These are phyloP conservation scores for Macrobrachium rosenbergii DNA, from an alignment of 1,140 invertebrate species.

Conservation along the genomic window DNA sequence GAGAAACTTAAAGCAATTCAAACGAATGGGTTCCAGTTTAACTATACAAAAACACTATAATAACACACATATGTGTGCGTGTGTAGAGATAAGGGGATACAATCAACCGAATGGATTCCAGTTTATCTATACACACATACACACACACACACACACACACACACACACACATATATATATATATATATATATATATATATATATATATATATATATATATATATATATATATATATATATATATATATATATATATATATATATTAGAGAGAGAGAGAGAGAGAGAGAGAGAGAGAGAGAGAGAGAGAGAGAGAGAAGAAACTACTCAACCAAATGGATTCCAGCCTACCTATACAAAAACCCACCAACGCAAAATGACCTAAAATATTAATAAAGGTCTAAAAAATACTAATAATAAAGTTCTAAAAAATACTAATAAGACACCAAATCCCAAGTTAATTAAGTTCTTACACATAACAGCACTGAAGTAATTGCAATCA, in stretches of 20 bases:
- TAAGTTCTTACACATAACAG: too few relatives aligned
- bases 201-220: background rate
- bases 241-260: background rate
- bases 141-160: background rate
- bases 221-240: background rate
- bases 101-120: background rate
- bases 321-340: too few relatives aligned
- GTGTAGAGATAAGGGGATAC: background rate
- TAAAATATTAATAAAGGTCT: too few relatives aligned
- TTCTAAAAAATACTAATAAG: too few relatives aligned
- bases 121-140: background rate
- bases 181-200: constrained; percentile 4
- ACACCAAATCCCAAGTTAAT: too few relatives aligned
- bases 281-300: background rate
- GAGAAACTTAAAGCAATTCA: too few relatives aligned
- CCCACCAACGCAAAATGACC: too few relatives aligned
- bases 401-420: too few relatives aligned
- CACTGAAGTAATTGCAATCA: too few relatives aligned
- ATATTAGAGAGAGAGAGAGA: background rate
- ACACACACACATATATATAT: constrained; percentile 33
- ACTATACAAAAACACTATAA: background rate
- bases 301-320: background rate
- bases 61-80: background rate
- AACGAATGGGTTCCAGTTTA: background rate
- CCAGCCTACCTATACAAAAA: too few relatives aligned